Conservation (phyloP, 1,140 invertebrate genomes). For the Papilio dardanus region DNA sequence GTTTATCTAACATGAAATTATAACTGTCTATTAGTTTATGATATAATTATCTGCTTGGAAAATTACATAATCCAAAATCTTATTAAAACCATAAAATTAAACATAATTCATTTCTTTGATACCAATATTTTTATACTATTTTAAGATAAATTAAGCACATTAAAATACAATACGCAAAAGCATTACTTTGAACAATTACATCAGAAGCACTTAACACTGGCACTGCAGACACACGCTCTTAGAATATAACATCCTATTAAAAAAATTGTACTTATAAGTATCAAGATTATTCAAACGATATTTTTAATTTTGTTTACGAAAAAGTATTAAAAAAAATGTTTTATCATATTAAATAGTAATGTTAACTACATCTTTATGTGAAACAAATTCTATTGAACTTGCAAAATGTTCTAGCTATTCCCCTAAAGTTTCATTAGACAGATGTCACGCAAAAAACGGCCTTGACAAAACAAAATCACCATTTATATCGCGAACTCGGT, state of each 20-base stretch:
- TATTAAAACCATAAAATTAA: background rate
- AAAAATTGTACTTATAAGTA: slow-evolving; percentile 6
- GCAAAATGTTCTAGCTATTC: too few relatives aligned
- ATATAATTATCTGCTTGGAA: background rate
- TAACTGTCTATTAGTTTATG: too few relatives aligned
- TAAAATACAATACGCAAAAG: background rate
- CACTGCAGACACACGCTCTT: background rate
- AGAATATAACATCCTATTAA: background rate
- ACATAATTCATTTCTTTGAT: background rate
- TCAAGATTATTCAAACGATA: background rate
- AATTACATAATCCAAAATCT: background rate
- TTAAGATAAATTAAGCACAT: background rate
- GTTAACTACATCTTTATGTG: too few relatives aligned
- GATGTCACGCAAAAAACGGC: too few relatives aligned
- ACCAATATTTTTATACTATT: background rate
- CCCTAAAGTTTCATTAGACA: too few relatives aligned
- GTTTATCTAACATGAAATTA: too few relatives aligned
- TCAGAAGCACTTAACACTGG: background rate
- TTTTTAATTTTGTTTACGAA: too few relatives aligned
- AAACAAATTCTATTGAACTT: too few relatives aligned
- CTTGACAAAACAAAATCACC: too few relatives aligned
- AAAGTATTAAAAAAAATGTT: too few relatives aligned
- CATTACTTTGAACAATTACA: background rate
- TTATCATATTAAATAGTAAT: too few relatives aligned
- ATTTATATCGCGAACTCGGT: too few relatives aligned